Percentiles rank a stretch among this genome's conserved stretches.
These are phyloP conservation scores for Gastrophysa polygoni DNA, from an alignment of 2,888 invertebrate genomes.

Conservation along the genomic window DNA sequence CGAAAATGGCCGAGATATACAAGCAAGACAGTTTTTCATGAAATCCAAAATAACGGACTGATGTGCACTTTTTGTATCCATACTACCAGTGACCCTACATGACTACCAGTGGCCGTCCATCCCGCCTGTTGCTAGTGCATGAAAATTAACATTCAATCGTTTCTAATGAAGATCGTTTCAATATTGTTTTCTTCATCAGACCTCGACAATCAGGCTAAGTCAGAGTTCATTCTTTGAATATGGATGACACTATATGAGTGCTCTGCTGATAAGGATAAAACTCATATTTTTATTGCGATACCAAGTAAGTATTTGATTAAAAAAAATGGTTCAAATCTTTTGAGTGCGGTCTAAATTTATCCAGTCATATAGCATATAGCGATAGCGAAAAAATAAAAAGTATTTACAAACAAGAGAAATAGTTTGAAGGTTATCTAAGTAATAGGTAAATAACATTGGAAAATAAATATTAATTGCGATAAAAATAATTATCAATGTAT, in stretches of 20 bases:
- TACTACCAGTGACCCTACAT: no score
- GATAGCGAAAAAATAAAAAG: slow-evolving; percentile 26
- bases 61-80: no score
- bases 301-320: slow-evolving; percentile 4
- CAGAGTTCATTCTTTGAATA: not conserved
- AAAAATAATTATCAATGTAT: slow-evolving; percentile 20
- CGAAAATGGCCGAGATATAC: no score
- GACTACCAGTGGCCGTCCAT: no score
- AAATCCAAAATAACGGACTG: no score
- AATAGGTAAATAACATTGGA: slow-evolving; percentile 49
- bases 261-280: not conserved
- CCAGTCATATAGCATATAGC: slow-evolving; percentile 9
- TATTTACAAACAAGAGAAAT: slow-evolving; percentile 41
- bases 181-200: not conserved
- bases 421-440: slow-evolving; percentile 48
- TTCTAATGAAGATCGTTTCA: not conserved
- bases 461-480: slow-evolving; percentile 23
- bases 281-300: not conserved
- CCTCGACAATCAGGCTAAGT: not conserved
- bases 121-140: no score
- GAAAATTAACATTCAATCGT: no score
- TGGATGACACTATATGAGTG: slow-evolving; percentile 1
- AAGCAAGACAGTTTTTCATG: no score
- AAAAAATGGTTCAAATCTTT: slow-evolving; percentile 16
- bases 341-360: slow-evolving; percentile 28